Evolutionary conservation across 2,797 vertebrate species (phyloP).

Genomic region (Pyrocephalus nanus): DNA sequence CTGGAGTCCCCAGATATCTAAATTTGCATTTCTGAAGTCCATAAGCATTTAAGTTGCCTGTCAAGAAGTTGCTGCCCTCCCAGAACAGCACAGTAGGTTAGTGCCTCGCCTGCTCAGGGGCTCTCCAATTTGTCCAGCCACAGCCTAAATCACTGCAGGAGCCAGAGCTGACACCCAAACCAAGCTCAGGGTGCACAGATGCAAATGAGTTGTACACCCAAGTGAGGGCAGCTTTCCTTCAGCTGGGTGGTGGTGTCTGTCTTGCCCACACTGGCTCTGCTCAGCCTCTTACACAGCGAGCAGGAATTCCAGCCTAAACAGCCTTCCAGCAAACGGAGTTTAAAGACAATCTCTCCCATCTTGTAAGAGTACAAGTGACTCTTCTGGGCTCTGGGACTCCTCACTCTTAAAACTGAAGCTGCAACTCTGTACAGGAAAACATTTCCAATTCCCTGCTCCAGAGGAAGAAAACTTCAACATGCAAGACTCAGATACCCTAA

Average conservation of each 20-base stretch:
- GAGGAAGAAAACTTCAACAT: neutral
- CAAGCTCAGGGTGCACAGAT: neutral
- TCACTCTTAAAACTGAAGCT: neutral
- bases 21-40: slow-evolving; percentile 37
- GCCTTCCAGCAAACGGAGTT: neutral
- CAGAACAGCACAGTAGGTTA: neutral
- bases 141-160: neutral
- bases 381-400: neutral
- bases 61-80: neutral
- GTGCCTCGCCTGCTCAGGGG: neutral
- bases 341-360: neutral
- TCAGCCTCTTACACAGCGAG: neutral
- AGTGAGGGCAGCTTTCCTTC: neutral
- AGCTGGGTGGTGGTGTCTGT: neutral
- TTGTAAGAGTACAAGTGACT: neutral
- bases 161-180: neutral
- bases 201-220: rapidly evolving
- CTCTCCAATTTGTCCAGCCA: neutral
- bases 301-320: neutral
- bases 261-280: neutral
- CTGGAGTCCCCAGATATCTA: neutral
- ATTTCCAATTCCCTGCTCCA: neutral
- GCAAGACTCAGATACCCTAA: neutral
- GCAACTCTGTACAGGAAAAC: neutral
- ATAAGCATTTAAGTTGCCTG: neutral